Percentiles rank a stretch among this genome's conserved stretches.
These are phyloP conservation scores for Cryptocheilus praepositus DNA, from an alignment of 2,888 invertebrate genomes.

Conservation along the genomic window DNA sequence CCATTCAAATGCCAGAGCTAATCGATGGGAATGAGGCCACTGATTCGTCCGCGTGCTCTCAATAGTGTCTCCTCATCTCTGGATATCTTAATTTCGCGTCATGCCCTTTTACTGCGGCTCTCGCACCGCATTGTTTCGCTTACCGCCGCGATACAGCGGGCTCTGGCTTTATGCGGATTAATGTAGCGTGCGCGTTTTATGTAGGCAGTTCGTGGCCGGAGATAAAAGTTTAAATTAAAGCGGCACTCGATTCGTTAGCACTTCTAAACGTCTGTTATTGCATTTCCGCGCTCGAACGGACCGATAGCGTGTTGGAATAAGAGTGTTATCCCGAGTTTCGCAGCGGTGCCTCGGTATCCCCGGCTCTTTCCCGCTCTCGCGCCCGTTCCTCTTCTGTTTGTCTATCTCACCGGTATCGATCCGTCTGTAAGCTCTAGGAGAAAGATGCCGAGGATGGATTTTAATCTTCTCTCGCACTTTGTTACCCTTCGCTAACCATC, in stretches of 20 bases:
- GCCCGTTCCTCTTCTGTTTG: too few species aligned
- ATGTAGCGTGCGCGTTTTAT: too few species aligned
- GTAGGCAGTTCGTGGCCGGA: too few species aligned
- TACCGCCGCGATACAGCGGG: too few species aligned
- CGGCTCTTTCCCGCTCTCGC: slow-evolving; percentile 3
- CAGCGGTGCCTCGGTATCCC: slow-evolving; percentile 33
- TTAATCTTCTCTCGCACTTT: slow-evolving; percentile 27
- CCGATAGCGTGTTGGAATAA: slow-evolving; percentile 24
- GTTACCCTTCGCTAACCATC: neutral
- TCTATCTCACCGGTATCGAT: slow-evolving; percentile 39
- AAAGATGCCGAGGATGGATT: slow-evolving; percentile 26
- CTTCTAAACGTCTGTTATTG: too few species aligned
- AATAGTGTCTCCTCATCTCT: slow-evolving; percentile 7
- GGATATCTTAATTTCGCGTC: slow-evolving; percentile 18
- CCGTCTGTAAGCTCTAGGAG: slow-evolving; percentile 28
- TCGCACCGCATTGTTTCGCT: too few species aligned
- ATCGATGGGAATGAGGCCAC: slow-evolving; percentile 42
- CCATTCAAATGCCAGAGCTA: slow-evolving; percentile 45
- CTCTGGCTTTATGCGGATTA: too few species aligned
- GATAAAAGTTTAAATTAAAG: too few species aligned
- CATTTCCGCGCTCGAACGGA: slow-evolving; percentile 39
- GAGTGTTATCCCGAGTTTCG: slow-evolving; percentile 49
- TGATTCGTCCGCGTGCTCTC: slow-evolving; percentile 24
- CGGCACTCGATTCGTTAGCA: too few species aligned
- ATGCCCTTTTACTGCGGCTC: slow-evolving; percentile 27